Base-by-base conservation (phyloP, 2,113 vertebrate genomes). In the Alouatta palliata region DNA sequence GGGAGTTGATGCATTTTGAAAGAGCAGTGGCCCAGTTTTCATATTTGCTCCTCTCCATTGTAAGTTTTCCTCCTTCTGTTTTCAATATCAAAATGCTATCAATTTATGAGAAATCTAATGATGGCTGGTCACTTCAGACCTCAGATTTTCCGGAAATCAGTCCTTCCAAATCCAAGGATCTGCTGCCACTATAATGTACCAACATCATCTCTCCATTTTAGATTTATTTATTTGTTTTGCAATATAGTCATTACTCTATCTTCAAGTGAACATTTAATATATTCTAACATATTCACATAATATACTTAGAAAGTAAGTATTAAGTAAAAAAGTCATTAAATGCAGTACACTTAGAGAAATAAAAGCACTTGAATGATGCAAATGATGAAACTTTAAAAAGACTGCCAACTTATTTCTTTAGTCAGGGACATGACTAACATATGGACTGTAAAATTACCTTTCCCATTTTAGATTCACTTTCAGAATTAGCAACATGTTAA, bases 401-500 rank as follows among this genome's bases (percentile, higher is more conserved):
- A 27, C 64, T 97, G 95, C 52, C 56, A 87, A 86, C 94, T 95
- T 80, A 23, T 94, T 84, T 95, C 97, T 97, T 86, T 45, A 97
- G 91, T 86, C 88, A 96, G 45, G 25, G 52, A 86, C 35, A 49
- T 64, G 97, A 97, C 43, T 87, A 87, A 88, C 76, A 96, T 71
- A 94, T 0, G 35, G 89, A 58, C 94, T 68, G 85, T 81, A 97
- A 97, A 97, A 98, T 96, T 90, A 86, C 96, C 94, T 96, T 83
- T 84, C 75, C 93, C 47, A 49, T 96, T 96, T 97, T 90, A 97
- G 97, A 93, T 13, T 93, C 70, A 86, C 97, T 98, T 97, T 97
- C 95, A 95, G 97, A 98, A 98, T 98, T 97, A 98, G 49, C 79
- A 81, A 23, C 76, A 17, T 87, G 32, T 84, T 97, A 2, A 95